Evolutionary conservation across 2,888 invertebrate genomes (phyloP).

Genomic region (Sturmia bella): DNA sequence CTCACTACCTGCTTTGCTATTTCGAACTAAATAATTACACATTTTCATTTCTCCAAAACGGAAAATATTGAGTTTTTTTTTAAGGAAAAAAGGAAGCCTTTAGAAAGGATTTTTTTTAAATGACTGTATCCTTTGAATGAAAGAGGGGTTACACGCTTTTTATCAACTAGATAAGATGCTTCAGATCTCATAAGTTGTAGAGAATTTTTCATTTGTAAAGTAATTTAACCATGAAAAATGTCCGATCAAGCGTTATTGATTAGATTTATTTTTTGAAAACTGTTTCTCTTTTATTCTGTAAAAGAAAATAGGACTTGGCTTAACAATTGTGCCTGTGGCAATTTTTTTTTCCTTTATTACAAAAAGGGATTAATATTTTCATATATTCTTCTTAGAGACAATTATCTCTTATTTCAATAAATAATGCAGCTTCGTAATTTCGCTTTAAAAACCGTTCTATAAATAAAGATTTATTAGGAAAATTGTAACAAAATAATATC

Average conservation of each 20-base stretch:
- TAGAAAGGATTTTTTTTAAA: constrained; percentile 59
- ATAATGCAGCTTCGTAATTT: constrained; percentile 54
- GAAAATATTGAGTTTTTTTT: too few relatives aligned
- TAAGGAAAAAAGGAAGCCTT: constrained; percentile 40
- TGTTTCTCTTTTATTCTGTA: not conserved
- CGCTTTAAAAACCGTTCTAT: constrained; percentile 5
- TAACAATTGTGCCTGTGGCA: not conserved
- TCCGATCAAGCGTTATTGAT: constrained; percentile 62
- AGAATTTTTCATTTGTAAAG: not conserved
- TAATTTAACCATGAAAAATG: constrained; percentile 13
- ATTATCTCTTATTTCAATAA: constrained; percentile 47
- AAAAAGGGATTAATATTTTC: constrained; percentile 36
- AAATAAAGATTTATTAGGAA: not conserved
- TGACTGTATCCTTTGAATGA: constrained; percentile 32
- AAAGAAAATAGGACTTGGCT: constrained; percentile 14
- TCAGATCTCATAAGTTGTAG: not conserved
- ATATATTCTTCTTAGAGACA: constrained; percentile 41
- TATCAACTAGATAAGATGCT: constrained; percentile 43
- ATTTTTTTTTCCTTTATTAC: not conserved
- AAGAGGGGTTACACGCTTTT: constrained; percentile 15
- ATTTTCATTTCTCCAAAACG: not conserved
- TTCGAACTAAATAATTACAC: not conserved
- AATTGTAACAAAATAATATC: constrained; percentile 32
- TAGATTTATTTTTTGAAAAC: constrained; percentile 23
- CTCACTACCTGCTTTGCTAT: constrained; percentile 37